phyloP scores from a whole-genome alignment of 1,140 invertebrate genomes.

The Heliothis virescens region DNA sequence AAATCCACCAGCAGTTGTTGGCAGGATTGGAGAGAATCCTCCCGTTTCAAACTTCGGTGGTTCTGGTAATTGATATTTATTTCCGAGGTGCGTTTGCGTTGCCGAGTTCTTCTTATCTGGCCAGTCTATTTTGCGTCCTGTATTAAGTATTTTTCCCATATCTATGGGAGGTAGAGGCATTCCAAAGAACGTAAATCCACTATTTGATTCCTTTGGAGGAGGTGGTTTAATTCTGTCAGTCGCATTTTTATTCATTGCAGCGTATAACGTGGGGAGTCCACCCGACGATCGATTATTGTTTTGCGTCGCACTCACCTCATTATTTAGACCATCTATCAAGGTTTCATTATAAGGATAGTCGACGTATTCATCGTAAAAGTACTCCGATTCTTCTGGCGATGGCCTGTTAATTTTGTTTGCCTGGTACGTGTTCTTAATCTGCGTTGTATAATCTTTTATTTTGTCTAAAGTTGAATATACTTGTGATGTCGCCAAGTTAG shows the following conservation, averaged over 20 bases:
- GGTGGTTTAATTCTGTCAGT: conserved; percentile 72
- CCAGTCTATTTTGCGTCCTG: conserved; percentile 82
- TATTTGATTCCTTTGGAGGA: conserved; percentile 71
- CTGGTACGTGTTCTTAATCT: conserved; percentile 76
- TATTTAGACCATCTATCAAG: conserved; percentile 75
- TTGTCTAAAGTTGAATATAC: conserved; percentile 86
- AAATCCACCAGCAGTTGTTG: conserved; percentile 90
- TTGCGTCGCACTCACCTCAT: conserved; percentile 68
- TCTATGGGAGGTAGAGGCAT: conserved; percentile 92
- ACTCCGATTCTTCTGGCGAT: conserved; percentile 90
- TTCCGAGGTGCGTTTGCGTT: conserved; percentile 54
- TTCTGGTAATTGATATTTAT: conserved; percentile 84
- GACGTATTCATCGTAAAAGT: conserved; percentile 93
- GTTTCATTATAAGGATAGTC: conserved; percentile 90
- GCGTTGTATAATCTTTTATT: conserved; percentile 81
- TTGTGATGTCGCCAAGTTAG: conserved; percentile 84
- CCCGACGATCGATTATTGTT: conserved; percentile 80
- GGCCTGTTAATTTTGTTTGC: conserved; percentile 84
- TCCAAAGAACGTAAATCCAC: conserved; percentile 93
- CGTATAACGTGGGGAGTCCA: conserved; percentile 90
- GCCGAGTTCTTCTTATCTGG: conserved; percentile 62
- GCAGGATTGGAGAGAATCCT: conserved; percentile 91
- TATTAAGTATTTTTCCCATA: conserved; percentile 88
- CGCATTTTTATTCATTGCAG: conserved; percentile 86
- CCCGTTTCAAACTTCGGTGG: conserved; percentile 90